Percentiles rank a stretch among this genome's conserved stretches.
Evolutionary conservation across 2,888 invertebrate genomes (phyloP).

Genomic region (Zhuqinia jingwanae): DNA sequence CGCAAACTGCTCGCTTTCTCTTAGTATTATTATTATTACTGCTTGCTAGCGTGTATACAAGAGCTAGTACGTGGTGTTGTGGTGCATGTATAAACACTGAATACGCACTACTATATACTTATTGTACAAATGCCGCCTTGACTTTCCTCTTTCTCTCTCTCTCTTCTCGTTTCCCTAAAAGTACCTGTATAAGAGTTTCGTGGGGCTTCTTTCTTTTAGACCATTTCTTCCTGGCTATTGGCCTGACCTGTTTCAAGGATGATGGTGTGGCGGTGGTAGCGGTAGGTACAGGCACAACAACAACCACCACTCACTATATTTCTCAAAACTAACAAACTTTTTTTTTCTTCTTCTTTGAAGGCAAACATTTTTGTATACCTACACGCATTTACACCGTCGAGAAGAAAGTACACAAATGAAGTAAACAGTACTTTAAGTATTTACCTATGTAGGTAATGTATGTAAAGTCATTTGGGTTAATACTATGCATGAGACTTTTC

Average conservation of each 20-base stretch:
- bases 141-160: not conserved
- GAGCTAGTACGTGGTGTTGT: not conserved
- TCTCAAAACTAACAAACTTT: not conserved
- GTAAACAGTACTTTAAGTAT: too few relatives aligned
- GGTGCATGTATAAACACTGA: not conserved
- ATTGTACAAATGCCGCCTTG: slow-evolving; percentile 42
- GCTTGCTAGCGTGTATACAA: not conserved
- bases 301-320: not conserved
- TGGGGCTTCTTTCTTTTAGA: not conserved
- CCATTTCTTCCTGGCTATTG: not conserved
- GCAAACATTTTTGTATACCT: not conserved
- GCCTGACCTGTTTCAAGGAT: slow-evolving; percentile 54
- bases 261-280: slow-evolving; percentile 7
- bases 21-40: slow-evolving; percentile 19
- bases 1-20: slow-evolving; percentile 13
- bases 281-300: not conserved
- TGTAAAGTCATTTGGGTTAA: slow-evolving; percentile 68
- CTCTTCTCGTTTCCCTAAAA: not conserved
- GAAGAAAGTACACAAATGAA: not conserved
- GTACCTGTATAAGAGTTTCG: not conserved
- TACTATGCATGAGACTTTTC: slow-evolving; percentile 68
- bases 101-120: not conserved
- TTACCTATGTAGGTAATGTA: slow-evolving; percentile 37
- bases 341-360: too few relatives aligned
- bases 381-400: too few relatives aligned